Evolutionary conservation across 2,888 invertebrate genomes (phyloP).

Genomic region (Rhopalosiphum nymphaeae): DNA sequence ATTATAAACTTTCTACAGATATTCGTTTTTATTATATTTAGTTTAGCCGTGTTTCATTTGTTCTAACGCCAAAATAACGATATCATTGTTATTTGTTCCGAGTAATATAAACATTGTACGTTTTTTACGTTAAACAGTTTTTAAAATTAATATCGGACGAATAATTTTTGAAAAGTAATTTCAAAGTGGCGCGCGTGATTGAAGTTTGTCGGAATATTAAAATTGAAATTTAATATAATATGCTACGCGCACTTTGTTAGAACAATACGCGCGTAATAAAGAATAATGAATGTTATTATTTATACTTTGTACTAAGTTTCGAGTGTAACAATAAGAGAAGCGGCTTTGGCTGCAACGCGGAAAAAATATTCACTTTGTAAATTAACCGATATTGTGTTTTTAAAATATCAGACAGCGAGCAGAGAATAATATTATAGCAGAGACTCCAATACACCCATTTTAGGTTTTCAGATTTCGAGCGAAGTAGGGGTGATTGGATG

Average conservation of each 20-base stretch:
- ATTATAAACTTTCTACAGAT: background rate
- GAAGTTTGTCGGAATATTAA: slow-evolving; percentile 39
- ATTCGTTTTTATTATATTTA: slow-evolving; percentile 32
- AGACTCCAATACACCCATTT: background rate
- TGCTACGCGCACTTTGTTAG: background rate
- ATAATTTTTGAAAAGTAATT: slow-evolving; percentile 39
- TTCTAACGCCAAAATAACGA: slow-evolving; percentile 4
- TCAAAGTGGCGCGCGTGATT: slow-evolving; percentile 29
- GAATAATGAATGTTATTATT: slow-evolving; percentile 10
- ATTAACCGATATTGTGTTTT: slow-evolving; percentile 32
- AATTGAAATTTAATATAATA: slow-evolving; percentile 40
- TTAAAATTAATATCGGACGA: slow-evolving; percentile 35
- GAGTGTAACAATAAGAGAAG: slow-evolving; percentile 4
- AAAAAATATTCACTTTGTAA: slow-evolving; percentile 18
- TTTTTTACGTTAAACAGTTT: slow-evolving; percentile 1
- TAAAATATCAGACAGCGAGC: background rate
- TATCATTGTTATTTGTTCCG: slow-evolving; percentile 7
- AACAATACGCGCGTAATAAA: slow-evolving; percentile 49
- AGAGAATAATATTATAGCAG: background rate
- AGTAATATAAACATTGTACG: slow-evolving; percentile 3
- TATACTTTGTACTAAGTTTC: slow-evolving; percentile 28
- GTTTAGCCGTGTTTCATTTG: background rate
- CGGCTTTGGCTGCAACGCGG: background rate
- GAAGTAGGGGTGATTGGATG: background rate
- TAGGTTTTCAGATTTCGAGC: background rate